A percentile compares a stretch with the other conserved stretches of the same genome.
Conservation (phyloP, 2,113 vertebrate genomes). For the Spea multiplicata region DNA sequence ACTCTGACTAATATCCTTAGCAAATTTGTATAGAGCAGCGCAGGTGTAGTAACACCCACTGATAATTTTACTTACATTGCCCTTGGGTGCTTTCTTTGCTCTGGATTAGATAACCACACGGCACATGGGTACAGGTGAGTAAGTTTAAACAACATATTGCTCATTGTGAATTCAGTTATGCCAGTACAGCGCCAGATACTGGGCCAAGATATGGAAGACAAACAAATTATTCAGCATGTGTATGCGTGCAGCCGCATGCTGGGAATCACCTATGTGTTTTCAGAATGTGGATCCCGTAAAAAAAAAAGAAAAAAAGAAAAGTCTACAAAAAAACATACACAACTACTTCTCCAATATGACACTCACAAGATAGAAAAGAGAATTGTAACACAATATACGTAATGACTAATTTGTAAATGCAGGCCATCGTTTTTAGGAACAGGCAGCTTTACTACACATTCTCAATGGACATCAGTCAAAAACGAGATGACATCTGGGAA, state of each 20-base stretch:
- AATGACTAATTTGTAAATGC: no score
- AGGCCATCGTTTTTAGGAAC: no score
- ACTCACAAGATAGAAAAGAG: no score
- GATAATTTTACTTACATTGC: conserved; percentile 37
- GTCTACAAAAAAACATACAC: no score
- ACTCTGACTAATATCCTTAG: conserved; percentile 33
- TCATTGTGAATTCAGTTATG: conserved; percentile 30
- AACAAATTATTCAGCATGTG: conserved; percentile 35
- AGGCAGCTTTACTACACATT: no score
- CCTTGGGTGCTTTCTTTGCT: conserved; percentile 44
- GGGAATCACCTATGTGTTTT: conserved; percentile 11
- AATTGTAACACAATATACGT: no score
- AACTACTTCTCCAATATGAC: no score
- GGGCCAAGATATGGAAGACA: conserved; percentile 19
- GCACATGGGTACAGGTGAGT: conserved; percentile 30
- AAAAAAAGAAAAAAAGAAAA: no score
- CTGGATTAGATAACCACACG: conserved; percentile 35
- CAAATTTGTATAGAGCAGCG: conserved; percentile 15
- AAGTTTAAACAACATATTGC: conserved; percentile 39
- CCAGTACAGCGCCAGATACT: conserved; percentile 8
- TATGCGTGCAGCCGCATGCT: conserved; percentile 6
- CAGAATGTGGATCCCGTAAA: no score
- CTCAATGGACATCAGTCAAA: no score
- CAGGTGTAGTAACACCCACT: conserved; percentile 38
- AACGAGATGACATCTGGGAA: no score